Percentiles rank a stretch among this genome's conserved stretches.
These are phyloP conservation scores for Adelognathus sp. DNA, from an alignment of 2,888 invertebrate species.

Conservation along the genomic window DNA sequence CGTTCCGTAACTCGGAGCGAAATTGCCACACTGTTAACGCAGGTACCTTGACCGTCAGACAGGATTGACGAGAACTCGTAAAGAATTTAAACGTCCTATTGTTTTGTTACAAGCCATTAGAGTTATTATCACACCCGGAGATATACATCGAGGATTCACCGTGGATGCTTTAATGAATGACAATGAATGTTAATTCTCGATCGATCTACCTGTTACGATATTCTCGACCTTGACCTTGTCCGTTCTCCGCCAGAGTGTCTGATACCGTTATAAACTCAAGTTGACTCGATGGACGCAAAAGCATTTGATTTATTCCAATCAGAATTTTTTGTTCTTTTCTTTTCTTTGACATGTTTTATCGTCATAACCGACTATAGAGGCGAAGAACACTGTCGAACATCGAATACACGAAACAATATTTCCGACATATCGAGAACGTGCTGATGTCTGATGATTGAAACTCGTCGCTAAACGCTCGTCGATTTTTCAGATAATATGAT, in stretches of 20 bases:
- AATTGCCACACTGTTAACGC: not conserved
- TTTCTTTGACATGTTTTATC: too few species aligned
- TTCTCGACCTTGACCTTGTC: constrained; percentile 21
- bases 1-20: not conserved
- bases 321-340: too few species aligned
- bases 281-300: too few species aligned
- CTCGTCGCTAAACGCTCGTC: too few species aligned
- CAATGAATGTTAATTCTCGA: constrained; percentile 22
- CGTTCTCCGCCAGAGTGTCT: not conserved
- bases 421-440: too few species aligned
- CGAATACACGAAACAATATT: too few species aligned
- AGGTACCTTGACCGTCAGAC: not conserved
- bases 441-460: too few species aligned
- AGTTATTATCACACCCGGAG: not conserved
- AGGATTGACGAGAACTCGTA: constrained; percentile 2
- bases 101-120: not conserved
- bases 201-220: not conserved
- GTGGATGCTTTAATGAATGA: not conserved
- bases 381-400: too few species aligned
- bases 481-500: too few species aligned
- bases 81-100: not conserved
- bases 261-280: not conserved
- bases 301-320: too few species aligned
- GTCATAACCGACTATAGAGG: too few species aligned
- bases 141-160: not conserved